These are phyloP conservation scores for Philereme transversata DNA, from an alignment of 2,888 invertebrate species.

Conservation along the genomic window DNA sequence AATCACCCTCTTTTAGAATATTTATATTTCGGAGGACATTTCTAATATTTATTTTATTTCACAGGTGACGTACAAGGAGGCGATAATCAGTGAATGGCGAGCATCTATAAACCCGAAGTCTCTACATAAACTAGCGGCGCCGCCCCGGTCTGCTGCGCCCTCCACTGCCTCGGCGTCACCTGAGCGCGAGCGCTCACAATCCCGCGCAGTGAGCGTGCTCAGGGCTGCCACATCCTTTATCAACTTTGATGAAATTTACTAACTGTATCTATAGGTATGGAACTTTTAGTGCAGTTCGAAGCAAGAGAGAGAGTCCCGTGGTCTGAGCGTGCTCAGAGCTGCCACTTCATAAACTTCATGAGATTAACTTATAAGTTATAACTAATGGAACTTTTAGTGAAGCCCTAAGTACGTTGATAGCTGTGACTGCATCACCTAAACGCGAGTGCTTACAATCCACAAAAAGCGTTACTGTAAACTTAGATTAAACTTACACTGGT, in stretches of 20 bases:
- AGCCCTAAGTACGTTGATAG: no score
- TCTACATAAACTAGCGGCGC: slow-evolving; percentile 65
- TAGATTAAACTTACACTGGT: no score
- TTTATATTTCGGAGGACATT: neutral
- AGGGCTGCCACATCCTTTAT: slow-evolving; percentile 73
- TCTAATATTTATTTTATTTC: slow-evolving; percentile 3
- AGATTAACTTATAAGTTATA: no score
- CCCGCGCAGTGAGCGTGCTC: slow-evolving; percentile 72
- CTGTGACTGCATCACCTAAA: no score
- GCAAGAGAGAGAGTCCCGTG: no score
- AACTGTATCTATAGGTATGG: neutral
- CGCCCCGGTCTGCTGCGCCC: slow-evolving; percentile 67
- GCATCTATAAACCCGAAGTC: slow-evolving; percentile 69
- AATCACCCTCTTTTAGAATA: no score
- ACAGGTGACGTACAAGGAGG: slow-evolving; percentile 69
- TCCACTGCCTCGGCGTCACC: slow-evolving; percentile 62
- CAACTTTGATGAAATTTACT: slow-evolving; percentile 76
- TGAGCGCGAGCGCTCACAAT: slow-evolving; percentile 63
- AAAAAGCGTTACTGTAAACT: no score
- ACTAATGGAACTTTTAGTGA: no score
- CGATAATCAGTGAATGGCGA: slow-evolving; percentile 70
- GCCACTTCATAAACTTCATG: no score
- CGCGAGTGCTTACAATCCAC: no score
- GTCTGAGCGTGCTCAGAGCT: no score
- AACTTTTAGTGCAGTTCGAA: no score